phyloP scores from a whole-genome alignment of 2,113 vertebrate species.

The Sprattus sprattus region DNA sequence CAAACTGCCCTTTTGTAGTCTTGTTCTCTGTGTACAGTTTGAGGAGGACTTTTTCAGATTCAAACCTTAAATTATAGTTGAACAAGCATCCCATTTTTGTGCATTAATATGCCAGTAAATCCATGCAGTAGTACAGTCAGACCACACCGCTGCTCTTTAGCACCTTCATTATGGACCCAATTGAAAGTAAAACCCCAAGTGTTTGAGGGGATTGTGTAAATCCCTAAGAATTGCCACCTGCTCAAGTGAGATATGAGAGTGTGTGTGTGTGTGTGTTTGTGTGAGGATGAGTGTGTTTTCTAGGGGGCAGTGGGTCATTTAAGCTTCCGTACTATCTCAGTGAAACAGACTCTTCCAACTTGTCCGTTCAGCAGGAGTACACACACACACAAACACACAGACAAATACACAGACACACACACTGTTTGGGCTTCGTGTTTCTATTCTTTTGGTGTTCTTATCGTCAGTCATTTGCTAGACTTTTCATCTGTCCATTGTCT shows the following conservation, averaged over 20 bases:
- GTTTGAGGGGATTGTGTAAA: not conserved
- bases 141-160: not conserved
- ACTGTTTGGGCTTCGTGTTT: not conserved
- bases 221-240: not conserved
- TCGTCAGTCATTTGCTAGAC: slow-evolving; percentile 5
- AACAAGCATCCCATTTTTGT: not conserved
- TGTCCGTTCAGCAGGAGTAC: not conserved
- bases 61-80: not conserved
- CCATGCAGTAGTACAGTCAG: not conserved
- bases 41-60: not conserved
- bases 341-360: slow-evolving; percentile 24
- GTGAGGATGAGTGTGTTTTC: slow-evolving; percentile 16
- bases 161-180: not conserved
- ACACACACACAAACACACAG: slow-evolving; percentile 13
- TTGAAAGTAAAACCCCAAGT: not conserved
- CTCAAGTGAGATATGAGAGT: not conserved
- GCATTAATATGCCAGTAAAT: not conserved
- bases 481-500: slow-evolving; percentile 18
- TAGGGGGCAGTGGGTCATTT: slow-evolving; percentile 27
- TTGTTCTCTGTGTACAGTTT: not conserved
- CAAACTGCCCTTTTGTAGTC: no score
- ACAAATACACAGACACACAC: not conserved
- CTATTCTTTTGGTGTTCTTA: slow-evolving; percentile 7
- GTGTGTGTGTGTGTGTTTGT: slow-evolving; percentile 15
- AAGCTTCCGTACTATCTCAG: slow-evolving; percentile 35